Conservation (phyloP, 2,888 invertebrate species). For the Melinopterus prodromus region DNA sequence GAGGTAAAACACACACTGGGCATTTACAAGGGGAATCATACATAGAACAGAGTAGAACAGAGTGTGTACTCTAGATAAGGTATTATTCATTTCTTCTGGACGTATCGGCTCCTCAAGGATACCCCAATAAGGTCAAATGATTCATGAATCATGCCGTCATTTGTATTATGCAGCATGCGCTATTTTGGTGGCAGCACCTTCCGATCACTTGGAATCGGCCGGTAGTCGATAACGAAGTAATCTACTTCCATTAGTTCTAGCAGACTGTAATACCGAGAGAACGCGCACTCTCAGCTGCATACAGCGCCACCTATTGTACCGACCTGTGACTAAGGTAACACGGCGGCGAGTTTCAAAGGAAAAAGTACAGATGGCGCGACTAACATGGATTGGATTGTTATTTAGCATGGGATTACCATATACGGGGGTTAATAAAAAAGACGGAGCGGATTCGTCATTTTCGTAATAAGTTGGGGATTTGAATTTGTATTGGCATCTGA, state of each 20-base stretch:
- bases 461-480: no score
- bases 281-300: not conserved
- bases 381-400: not conserved
- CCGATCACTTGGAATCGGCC: not conserved
- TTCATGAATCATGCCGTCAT: constrained; percentile 15
- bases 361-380: not conserved
- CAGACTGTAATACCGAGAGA: not conserved
- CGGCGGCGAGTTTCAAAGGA: not conserved
- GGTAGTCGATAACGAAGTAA: not conserved
- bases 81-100: constrained; percentile 19
- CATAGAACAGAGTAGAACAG: not conserved
- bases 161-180: not conserved
- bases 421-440: no score
- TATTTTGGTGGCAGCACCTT: constrained; percentile 23
- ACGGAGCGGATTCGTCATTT: no score
- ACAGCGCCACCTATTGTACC: not conserved
- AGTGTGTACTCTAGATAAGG: not conserved
- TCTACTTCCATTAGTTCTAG: not conserved
- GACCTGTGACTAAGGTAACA: not conserved
- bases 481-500: no score
- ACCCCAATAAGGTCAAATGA: constrained; percentile 31
- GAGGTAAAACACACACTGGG: not conserved
- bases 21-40: not conserved
- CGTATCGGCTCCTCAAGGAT: constrained; percentile 18
- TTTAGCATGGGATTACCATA: no score